phyloP scores from a whole-genome alignment of 1,140 invertebrate species.

The Zaprionus davidi region DNA sequence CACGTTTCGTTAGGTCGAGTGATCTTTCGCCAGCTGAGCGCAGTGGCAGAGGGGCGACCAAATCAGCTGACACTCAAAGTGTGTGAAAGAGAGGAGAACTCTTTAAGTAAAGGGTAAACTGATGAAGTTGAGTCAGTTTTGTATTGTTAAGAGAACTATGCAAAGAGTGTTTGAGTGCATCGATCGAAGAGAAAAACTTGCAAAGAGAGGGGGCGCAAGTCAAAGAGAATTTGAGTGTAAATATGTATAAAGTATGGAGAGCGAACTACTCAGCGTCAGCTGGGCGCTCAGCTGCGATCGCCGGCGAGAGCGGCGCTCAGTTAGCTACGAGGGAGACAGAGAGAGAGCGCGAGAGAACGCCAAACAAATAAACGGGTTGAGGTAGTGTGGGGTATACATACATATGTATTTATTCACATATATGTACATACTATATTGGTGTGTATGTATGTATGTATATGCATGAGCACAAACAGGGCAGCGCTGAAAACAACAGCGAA shows the following conservation, averaged over 20 bases:
- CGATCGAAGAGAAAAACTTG: slow-evolving; percentile 2
- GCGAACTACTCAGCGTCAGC: not conserved
- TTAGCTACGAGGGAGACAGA: not conserved
- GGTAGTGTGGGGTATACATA: slow-evolving; percentile 8
- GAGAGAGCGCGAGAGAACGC: not conserved
- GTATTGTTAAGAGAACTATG: not conserved
- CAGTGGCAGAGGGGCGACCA: not conserved
- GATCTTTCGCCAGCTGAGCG: slow-evolving; percentile 28
- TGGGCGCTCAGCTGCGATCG: slow-evolving; percentile 18
- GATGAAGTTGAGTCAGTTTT: slow-evolving; percentile 9
- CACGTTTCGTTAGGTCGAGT: slow-evolving; percentile 59
- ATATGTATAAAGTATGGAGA: not conserved
- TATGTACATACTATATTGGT: slow-evolving; percentile 15
- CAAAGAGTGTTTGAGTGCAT: slow-evolving; percentile 22
- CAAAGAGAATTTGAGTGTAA: slow-evolving; percentile 4
- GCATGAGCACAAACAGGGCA: slow-evolving; percentile 18
- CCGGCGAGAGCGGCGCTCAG: slow-evolving; percentile 23
- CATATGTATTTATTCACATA: not conserved
- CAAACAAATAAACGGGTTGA: slow-evolving; percentile 38
- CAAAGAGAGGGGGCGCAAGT: not conserved
- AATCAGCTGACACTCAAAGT: slow-evolving; percentile 33
- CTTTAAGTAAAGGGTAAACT: slow-evolving; percentile 4
- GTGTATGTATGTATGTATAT: not conserved
- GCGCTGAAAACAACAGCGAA: slow-evolving; percentile 25
- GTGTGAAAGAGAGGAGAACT: slow-evolving; percentile 11